Percentiles rank a stretch among this genome's conserved stretches.
Evolutionary conservation across 1,140 invertebrate genomes (phyloP).

Genomic region (Arion vulgaris): DNA sequence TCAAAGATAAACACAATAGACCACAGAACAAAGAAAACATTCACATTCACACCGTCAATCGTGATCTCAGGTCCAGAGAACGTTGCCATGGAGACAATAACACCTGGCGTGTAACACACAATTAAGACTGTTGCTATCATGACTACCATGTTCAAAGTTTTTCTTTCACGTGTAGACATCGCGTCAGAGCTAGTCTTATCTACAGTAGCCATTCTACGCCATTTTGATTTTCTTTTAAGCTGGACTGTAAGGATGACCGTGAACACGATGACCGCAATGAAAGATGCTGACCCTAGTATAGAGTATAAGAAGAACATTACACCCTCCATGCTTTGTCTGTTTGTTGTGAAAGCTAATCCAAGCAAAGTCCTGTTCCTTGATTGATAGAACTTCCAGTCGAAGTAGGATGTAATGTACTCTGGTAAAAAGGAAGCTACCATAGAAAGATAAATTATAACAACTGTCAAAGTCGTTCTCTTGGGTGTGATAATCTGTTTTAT

Average conservation of each 20-base stretch:
- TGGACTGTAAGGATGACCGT: not conserved
- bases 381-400: constrained; percentile 12
- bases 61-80: not conserved
- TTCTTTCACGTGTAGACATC: not conserved
- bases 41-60: not conserved
- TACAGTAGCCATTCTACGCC: not conserved
- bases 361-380: not conserved
- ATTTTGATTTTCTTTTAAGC: not conserved
- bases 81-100: not conserved
- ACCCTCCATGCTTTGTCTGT: not conserved
- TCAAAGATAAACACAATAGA: not conserved
- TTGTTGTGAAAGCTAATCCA: not conserved
- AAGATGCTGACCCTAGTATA: not conserved
- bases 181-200: too few species aligned
- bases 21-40: not conserved
- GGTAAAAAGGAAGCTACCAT: not conserved
- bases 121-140: constrained; percentile 12
- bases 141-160: not conserved
- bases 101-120: constrained; percentile 3
- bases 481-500: constrained; percentile 21
- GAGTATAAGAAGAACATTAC: not conserved
- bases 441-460: not conserved
- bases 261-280: not conserved
- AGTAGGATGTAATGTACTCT: not conserved
- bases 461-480: not conserved